Evolutionary conservation across 2,888 invertebrate genomes (phyloP).

Genomic region (Xanthorhoe spadicearia): DNA sequence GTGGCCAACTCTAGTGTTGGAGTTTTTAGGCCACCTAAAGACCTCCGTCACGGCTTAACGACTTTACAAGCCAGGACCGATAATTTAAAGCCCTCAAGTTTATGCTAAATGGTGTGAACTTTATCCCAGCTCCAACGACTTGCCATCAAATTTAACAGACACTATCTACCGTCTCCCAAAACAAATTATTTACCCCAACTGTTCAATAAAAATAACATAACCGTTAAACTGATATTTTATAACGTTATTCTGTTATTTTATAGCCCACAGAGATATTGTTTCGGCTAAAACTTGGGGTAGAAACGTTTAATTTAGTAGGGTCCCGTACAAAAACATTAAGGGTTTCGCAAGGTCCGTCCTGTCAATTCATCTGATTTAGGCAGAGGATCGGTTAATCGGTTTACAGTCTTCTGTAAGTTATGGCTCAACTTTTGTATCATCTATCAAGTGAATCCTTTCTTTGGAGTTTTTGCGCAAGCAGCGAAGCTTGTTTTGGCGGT

Average conservation of each 20-base stretch:
- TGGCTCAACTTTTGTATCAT: conserved; percentile 36
- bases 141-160: conserved; percentile 19
- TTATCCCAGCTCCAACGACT: neutral
- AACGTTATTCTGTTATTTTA: conserved; percentile 47
- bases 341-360: conserved; percentile 46
- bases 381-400: conserved; percentile 40
- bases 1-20: too few species aligned
- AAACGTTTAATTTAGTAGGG: conserved; percentile 50
- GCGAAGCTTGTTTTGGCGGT: too few species aligned
- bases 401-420: conserved; percentile 36
- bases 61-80: too few species aligned
- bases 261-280: conserved; percentile 58
- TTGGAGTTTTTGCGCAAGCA: conserved; percentile 34
- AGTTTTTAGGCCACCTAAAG: too few species aligned
- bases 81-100: too few species aligned
- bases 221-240: conserved; percentile 54
- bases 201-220: conserved; percentile 44
- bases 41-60: too few species aligned
- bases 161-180: conserved; percentile 15
- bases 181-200: conserved; percentile 32
- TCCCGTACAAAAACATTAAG: conserved; percentile 57
- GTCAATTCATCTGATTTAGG: conserved; percentile 54
- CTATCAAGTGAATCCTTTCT: conserved; percentile 46
- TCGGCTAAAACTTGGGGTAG: conserved; percentile 52
- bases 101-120: neutral